Conservation (phyloP, 1,140 invertebrate species). For the Parasteatoda tepidariorum region DNA sequence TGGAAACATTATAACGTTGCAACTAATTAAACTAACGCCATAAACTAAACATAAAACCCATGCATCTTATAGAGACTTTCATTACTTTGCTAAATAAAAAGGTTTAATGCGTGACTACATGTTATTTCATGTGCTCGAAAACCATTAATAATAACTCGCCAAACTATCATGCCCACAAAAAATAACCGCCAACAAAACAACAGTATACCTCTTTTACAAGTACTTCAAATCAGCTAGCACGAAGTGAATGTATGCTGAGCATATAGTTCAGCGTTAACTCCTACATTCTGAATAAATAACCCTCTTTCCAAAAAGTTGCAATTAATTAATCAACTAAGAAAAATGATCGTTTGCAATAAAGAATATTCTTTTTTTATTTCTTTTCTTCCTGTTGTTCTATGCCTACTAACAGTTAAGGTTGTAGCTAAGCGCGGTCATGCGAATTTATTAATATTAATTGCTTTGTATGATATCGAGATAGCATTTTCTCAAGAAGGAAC, state of each 20-base stretch:
- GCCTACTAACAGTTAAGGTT: slow-evolving; percentile 41
- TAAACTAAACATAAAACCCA: not conserved
- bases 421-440: slow-evolving; percentile 26
- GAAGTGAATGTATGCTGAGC: not conserved
- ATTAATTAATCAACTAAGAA: slow-evolving; percentile 52
- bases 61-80: not conserved
- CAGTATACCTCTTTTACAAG: not conserved
- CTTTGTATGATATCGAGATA: slow-evolving; percentile 32
- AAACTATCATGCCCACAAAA: slow-evolving; percentile 3
- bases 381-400: slow-evolving; percentile 11
- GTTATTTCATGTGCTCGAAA: not conserved
- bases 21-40: not conserved
- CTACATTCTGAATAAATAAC: slow-evolving; percentile 42
- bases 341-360: slow-evolving; percentile 29
- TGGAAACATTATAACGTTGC: not conserved
- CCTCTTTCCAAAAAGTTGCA: slow-evolving; percentile 50
- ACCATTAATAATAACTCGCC: slow-evolving; percentile 38
- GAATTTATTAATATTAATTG: slow-evolving; percentile 54
- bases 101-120: slow-evolving; percentile 13
- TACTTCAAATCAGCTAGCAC: slow-evolving; percentile 42
- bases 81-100: not conserved
- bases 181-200: not conserved
- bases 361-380: not conserved
- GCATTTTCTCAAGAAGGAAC: slow-evolving; percentile 45
- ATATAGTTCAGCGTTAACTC: slow-evolving; percentile 28